Conservation (phyloP, 2,113 vertebrate species). For the Varanus komodoensis region DNA sequence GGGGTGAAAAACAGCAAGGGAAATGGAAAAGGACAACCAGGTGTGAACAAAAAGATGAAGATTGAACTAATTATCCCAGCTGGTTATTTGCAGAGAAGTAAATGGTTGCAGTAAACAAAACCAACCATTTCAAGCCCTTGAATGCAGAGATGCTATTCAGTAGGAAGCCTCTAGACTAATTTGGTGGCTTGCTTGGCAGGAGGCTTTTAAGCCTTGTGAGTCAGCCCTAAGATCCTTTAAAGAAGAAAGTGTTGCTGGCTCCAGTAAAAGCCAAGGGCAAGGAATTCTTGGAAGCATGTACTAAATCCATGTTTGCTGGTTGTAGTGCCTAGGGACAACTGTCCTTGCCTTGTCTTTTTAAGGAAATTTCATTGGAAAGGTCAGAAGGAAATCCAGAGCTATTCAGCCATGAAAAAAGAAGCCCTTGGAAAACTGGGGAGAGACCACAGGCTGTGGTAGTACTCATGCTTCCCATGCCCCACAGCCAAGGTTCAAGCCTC, state of each 20-base stretch:
- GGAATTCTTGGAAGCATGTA: not conserved
- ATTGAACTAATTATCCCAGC: not conserved
- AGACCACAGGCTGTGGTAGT: not conserved
- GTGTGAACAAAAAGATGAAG: not conserved
- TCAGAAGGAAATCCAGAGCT: not conserved
- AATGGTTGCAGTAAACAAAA: not conserved
- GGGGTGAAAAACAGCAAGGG: conserved; percentile 5
- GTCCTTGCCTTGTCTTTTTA: not conserved
- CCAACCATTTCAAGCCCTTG: not conserved
- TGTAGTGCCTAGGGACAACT: not conserved
- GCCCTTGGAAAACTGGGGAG: not conserved
- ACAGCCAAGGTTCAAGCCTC: not conserved
- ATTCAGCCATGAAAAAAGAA: not conserved
- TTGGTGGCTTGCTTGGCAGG: not conserved
- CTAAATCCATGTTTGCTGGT: not conserved
- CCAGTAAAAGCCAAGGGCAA: not conserved
- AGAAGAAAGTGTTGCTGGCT: not conserved
- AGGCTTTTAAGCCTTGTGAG: conserved; percentile 21
- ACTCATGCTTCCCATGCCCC: too few species aligned
- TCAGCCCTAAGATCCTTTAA: not conserved
- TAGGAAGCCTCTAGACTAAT: not conserved
- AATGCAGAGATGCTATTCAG: not conserved
- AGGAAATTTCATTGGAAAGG: not conserved
- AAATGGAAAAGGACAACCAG: conserved; percentile 41
- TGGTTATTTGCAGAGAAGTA: not conserved